Evolutionary conservation across 2,888 invertebrate genomes (phyloP).

Genomic region (Plusia festucae): DNA sequence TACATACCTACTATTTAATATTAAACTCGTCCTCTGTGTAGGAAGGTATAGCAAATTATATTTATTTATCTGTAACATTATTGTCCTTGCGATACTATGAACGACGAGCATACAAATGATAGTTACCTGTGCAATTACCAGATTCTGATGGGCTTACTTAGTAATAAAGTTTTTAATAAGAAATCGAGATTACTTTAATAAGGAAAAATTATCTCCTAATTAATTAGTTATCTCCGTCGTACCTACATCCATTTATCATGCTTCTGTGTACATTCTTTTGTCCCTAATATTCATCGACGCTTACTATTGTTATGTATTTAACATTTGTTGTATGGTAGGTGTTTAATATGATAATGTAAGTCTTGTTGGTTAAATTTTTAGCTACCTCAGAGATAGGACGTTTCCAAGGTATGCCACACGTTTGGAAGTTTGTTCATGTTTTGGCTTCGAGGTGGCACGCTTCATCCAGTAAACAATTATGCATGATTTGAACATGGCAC

Average conservation of each 20-base stretch:
- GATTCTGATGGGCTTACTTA: too few species aligned
- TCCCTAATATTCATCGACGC: conserved; percentile 53
- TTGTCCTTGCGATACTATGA: neutral
- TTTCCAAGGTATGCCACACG: conserved; percentile 94
- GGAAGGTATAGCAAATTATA: neutral
- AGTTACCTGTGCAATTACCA: neutral
- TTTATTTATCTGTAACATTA: neutral
- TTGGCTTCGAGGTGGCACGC: conserved; percentile 86
- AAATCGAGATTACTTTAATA: too few species aligned
- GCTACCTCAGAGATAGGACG: conserved; percentile 97
- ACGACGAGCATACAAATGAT: neutral
- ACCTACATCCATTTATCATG: conserved; percentile 56
- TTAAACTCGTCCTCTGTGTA: neutral
- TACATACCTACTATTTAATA: neutral
- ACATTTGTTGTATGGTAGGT: conserved; percentile 36
- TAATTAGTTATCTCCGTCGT: conserved; percentile 28
- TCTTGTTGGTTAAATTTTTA: conserved; percentile 83
- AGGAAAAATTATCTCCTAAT: too few species aligned
- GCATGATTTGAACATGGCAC: conserved; percentile 84
- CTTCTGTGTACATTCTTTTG: conserved; percentile 55
- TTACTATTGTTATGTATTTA: conserved; percentile 54
- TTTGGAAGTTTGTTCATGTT: conserved; percentile 75
- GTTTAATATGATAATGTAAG: conserved; percentile 53
- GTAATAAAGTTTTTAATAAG: neutral
- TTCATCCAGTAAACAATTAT: conserved; percentile 68